Evolutionary conservation across 2,797 vertebrate species (phyloP), one percentile per base, ranked within the genome.

Genomic region (Muraenolepis orangiensis): DNA sequence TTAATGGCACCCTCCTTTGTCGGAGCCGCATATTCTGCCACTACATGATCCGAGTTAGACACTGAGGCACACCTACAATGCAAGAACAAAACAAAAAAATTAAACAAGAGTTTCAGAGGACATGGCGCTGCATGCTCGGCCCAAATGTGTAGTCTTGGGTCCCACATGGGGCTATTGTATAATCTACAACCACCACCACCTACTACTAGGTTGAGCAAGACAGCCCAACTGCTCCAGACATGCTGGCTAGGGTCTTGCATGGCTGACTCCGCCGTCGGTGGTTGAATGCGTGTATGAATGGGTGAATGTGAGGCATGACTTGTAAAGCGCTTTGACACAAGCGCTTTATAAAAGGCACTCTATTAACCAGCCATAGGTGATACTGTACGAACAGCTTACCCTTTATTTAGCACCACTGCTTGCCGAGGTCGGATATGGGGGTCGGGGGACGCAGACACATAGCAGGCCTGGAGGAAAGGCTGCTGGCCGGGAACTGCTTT

Each of bases 381-480:
- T 29, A 29, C 64, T 31, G 7, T 67, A 14, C 30, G 28, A 67
- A 16, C 4, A 57, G 23, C 81, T 76, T 72, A 93, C 91, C 92
- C 92, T 76, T 89, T 92, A 70, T 93, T 93, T 46, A 87, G 32
- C 5, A 93, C 84, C 51, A 93, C 71, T 0, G 75, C 66, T 16
- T 84, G 81, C 32, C 51, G 83, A 0, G 80, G 84, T 79, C 78
- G 84, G 13, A 78, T 70, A 5, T 69, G 66, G 30, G 82, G 81
- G 20, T 89, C 79, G 5, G 85, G 80, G 34, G 84, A 91, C 0
- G 76, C 46, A 0, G 91, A 89, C 6, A 85, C 76, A 72, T 83
- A 91, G 78, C 93, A 93, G 73, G 91, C 90, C 69, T 86, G 90
- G 57, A 92, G 77, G 68, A 87, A 93, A 16, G 88, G 88, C 71